Conservation (phyloP, 1,140 invertebrate species). For the Diachasma alloeum region DNA sequence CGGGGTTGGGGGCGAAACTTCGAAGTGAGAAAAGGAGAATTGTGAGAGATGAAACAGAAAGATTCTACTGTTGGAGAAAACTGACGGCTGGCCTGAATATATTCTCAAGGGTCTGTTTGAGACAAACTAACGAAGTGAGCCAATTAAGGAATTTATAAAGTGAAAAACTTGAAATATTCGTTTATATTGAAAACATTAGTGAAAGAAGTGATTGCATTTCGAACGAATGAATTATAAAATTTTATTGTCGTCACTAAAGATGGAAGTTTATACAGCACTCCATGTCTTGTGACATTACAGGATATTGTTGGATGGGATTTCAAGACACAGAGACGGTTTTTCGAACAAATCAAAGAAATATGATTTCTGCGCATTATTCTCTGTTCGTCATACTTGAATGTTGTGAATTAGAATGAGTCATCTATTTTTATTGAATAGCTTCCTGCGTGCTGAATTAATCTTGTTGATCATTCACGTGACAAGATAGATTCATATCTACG, state of each 20-base stretch:
- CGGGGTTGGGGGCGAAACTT: background rate
- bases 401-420: background rate
- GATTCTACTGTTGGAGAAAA: conserved; percentile 1
- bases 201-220: background rate
- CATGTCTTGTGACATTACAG: too few relatives aligned
- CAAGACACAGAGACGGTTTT: too few relatives aligned
- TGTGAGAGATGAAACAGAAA: background rate
- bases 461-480: conserved; percentile 19
- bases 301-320: background rate
- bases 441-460: background rate
- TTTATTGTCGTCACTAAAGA: background rate
- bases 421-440: background rate
- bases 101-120: conserved; percentile 24
- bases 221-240: background rate
- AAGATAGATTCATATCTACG: conserved; percentile 6
- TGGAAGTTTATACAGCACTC: too few relatives aligned
- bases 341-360: too few relatives aligned
- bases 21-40: conserved; percentile 1
- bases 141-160: conserved; percentile 23
- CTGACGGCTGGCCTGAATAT: conserved; percentile 12
- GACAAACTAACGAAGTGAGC: conserved; percentile 17
- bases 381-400: background rate
- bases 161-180: background rate
- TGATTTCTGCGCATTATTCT: too few relatives aligned
- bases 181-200: background rate